Base-by-base conservation (phyloP, 2,888 invertebrate genomes). In the Dasypogon diadema region DNA sequence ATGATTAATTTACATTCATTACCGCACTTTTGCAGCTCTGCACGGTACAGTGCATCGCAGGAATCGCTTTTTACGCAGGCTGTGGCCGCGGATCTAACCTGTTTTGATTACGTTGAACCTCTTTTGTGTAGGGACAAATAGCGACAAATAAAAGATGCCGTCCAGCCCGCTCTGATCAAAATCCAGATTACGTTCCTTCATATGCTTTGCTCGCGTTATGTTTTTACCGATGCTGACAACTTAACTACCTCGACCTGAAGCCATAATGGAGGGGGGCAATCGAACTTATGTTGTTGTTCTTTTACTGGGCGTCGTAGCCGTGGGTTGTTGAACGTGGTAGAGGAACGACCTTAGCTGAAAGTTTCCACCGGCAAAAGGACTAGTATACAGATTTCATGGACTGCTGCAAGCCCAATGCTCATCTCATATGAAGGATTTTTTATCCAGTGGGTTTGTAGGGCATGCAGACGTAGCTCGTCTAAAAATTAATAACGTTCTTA, bases 401-500 rank as follows among this genome's bases (percentile, higher is more conserved):
- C 16, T 58, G 18, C 2, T 14, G 24, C 30, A 1, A 58, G 14
- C 30, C 8, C 34, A 10, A 16, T n/a, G 30, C 16, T 22, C n/a
- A 30, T 16, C 30, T 58, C 26, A 16, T 30, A 30, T n/a, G 58
- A 30, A 1, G 1, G 3, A 30, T 30, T 30, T 30, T 30, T 30
- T 37, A 18, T 60, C 37, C 18, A 60, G 37, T 37, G 37, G 60
- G 60, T 60, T 30, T 60, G 1, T 60, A 26, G 60, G 60, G 37
- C 60, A 60, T 21, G 18, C 16, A 37, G 12, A 12, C 34, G 1
- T 42, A 12, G 12, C n/a, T 42, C 24, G 14, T 48, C 26, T 26
- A 3, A 51, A 70, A 54, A 34, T 70, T 54, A 42, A 46, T 22
- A 34, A 10, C 34, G 34, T 51, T 42, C n/a, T 87, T 86, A 98